phyloP scores from a whole-genome alignment of 2,888 invertebrate genomes.

The Drosophila yooni region DNA sequence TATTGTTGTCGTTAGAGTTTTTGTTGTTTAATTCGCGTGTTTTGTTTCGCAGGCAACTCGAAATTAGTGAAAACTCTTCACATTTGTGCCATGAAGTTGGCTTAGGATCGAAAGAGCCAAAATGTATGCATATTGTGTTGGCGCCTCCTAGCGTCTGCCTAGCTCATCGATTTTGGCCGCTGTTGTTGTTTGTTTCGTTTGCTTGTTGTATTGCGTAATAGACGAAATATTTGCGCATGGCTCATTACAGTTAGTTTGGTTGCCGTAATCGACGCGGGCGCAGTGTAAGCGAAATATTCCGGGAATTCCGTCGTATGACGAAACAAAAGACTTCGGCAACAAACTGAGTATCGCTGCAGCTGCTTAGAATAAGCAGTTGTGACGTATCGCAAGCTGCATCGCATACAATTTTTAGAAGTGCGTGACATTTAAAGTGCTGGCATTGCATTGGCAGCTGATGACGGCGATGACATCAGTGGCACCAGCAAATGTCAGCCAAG shows the following conservation, averaged over 20 bases:
- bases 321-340: slow-evolving; percentile 76
- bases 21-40: slow-evolving; percentile 69
- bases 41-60: slow-evolving; percentile 74
- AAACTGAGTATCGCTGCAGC: slow-evolving; percentile 42
- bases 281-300: slow-evolving; percentile 63
- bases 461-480: slow-evolving; percentile 75
- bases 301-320: slow-evolving; percentile 60
- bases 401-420: slow-evolving; percentile 30
- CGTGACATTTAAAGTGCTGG: slow-evolving; percentile 58
- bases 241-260: slow-evolving; percentile 73
- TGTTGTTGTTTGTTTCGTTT: slow-evolving; percentile 35
- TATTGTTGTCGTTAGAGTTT: slow-evolving; percentile 28
- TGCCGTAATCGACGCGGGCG: slow-evolving; percentile 67
- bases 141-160: slow-evolving; percentile 55
- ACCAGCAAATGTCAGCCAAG: slow-evolving; percentile 74
- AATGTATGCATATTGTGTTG: slow-evolving; percentile 73
- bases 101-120: slow-evolving; percentile 55
- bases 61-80: slow-evolving; percentile 79
- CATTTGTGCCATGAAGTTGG: slow-evolving; percentile 71
- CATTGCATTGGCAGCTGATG: slow-evolving; percentile 39
- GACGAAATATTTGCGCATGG: slow-evolving; percentile 78
- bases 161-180: slow-evolving; percentile 54
- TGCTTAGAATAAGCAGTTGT: slow-evolving; percentile 42
- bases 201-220: slow-evolving; percentile 64
- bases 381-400: not conserved